phyloP scores from a whole-genome alignment of 2,797 vertebrate species.

The Myotis vivesi region DNA sequence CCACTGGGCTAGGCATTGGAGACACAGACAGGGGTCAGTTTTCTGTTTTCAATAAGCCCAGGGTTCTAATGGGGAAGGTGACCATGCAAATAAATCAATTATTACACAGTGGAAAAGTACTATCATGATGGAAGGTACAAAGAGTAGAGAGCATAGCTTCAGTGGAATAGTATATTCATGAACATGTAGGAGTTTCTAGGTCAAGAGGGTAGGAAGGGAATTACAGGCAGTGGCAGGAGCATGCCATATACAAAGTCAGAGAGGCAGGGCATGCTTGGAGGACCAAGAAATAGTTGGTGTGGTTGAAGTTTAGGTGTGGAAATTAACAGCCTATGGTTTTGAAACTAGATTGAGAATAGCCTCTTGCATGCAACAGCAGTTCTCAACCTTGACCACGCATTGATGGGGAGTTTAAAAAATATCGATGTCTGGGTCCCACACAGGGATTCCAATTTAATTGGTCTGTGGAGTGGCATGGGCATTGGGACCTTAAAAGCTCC shows the following conservation, averaged over 20 bases:
- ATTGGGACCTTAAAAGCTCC: neutral
- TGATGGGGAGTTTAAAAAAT: neutral
- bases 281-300: neutral
- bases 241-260: neutral
- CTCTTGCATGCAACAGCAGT: too few species aligned
- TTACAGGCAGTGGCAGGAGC: neutral
- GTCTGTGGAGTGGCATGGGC: neutral
- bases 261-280: neutral
- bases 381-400: neutral
- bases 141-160: neutral
- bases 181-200: neutral
- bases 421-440: neutral
- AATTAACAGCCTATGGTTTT: neutral
- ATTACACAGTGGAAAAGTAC: neutral
- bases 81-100: neutral
- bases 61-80: neutral
- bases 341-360: neutral
- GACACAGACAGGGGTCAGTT: neutral
- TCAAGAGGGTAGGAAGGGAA: neutral
- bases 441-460: constrained; percentile 11
- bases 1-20: neutral
- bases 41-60: neutral
- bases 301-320: neutral
- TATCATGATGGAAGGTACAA: neutral
- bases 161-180: neutral